These are phyloP conservation scores for Operophtera brumata DNA, from an alignment of 2,888 invertebrate genomes.

Conservation along the genomic window DNA sequence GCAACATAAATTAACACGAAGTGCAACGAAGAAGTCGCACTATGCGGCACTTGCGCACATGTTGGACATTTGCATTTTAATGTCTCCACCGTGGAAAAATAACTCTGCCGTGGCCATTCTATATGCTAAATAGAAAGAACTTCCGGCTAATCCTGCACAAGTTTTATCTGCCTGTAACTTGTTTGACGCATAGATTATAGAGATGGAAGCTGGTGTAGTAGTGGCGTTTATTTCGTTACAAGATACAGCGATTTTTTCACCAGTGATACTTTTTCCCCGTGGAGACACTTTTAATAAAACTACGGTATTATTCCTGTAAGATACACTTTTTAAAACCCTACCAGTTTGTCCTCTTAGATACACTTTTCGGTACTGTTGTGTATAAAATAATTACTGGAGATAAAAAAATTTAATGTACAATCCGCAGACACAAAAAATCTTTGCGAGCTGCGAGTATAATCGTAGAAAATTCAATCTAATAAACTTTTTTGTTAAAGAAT, in stretches of 20 bases:
- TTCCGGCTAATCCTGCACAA: slow-evolving; percentile 51
- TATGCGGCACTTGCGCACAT: slow-evolving; percentile 43
- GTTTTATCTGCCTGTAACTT: slow-evolving; percentile 46
- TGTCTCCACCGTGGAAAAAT: slow-evolving; percentile 56
- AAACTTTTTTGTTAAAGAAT: too few relatives aligned
- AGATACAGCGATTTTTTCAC: background rate
- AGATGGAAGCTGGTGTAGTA: background rate
- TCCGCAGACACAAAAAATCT: too few relatives aligned
- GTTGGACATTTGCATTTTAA: slow-evolving; percentile 60
- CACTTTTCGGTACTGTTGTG: too few relatives aligned
- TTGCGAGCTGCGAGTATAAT: too few relatives aligned
- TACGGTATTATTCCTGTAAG: too few relatives aligned
- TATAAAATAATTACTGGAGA: too few relatives aligned
- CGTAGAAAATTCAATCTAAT: too few relatives aligned
- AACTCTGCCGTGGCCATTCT: slow-evolving; percentile 51
- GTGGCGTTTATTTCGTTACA: background rate
- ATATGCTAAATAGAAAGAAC: slow-evolving; percentile 58
- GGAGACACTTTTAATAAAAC: too few relatives aligned
- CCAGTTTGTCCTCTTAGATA: too few relatives aligned
- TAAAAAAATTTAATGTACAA: too few relatives aligned
- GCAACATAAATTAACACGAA: slow-evolving; percentile 19
- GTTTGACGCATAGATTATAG: slow-evolving; percentile 16
- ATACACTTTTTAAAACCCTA: too few relatives aligned
- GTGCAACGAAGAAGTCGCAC: slow-evolving; percentile 45
- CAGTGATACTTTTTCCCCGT: too few relatives aligned